Evolutionary conservation across 1,140 invertebrate genomes (phyloP).

Genomic region (Aphis gossypii): DNA sequence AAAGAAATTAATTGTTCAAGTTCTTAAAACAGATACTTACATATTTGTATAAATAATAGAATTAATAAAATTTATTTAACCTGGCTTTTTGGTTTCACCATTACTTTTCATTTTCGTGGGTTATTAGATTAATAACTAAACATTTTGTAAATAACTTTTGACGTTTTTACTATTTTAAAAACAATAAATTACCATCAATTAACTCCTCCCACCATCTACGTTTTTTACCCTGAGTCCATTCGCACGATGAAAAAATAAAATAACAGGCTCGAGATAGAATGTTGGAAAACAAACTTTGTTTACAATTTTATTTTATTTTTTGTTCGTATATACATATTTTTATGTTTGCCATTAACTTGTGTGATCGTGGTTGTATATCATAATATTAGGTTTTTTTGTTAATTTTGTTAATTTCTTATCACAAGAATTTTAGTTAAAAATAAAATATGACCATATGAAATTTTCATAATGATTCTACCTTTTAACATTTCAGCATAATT

Average conservation of each 20-base stretch:
- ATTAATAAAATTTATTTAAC: conserved; percentile 27
- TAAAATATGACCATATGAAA: background rate
- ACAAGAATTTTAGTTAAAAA: background rate
- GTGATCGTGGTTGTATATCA: background rate
- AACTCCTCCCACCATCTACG: background rate
- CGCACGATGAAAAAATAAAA: background rate
- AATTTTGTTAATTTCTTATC: background rate
- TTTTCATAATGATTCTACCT: background rate
- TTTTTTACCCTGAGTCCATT: background rate
- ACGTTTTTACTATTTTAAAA: conserved; percentile 11
- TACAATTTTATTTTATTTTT: background rate
- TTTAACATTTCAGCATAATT: background rate
- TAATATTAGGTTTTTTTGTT: background rate
- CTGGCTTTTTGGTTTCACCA: background rate
- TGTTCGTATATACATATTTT: background rate
- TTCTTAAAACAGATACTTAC: background rate
- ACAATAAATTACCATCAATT: conserved; percentile 18
- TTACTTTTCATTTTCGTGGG: background rate
- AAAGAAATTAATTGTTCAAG: background rate
- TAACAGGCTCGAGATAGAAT: background rate
- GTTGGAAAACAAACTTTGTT: background rate
- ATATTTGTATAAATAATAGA: background rate
- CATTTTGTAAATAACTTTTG: conserved; percentile 37
- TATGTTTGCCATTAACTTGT: background rate
- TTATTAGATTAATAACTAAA: background rate